A percentile compares a stretch with the other conserved stretches of the same genome.
Evolutionary conservation across 2,888 invertebrate genomes (phyloP).

Genomic region (Clusia tigrina): DNA sequence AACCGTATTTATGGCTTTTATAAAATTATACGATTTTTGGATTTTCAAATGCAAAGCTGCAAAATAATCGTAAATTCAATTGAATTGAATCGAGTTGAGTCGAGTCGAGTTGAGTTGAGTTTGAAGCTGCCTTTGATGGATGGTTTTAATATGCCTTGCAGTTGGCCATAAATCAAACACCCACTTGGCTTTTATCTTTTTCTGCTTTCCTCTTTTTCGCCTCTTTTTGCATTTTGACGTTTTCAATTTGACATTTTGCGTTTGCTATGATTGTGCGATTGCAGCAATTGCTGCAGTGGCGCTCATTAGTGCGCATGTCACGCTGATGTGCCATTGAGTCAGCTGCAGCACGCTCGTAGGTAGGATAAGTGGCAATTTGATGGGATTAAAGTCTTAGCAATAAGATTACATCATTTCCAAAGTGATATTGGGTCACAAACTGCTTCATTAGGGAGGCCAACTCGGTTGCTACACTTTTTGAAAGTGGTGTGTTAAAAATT

Average conservation of each 20-base stretch:
- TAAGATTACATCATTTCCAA: background rate
- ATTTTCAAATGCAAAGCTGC: constrained; percentile 1
- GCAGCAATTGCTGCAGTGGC: background rate
- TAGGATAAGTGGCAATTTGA: constrained; percentile 11
- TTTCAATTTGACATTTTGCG: background rate
- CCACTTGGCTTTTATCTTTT: background rate
- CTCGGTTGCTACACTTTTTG: background rate
- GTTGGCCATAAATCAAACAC: constrained; percentile 5
- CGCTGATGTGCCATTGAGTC: background rate
- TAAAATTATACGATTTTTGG: constrained; percentile 6
- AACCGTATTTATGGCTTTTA: background rate
- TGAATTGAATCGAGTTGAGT: too few relatives aligned
- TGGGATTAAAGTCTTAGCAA: background rate
- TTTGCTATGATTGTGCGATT: background rate
- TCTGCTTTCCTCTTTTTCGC: too few relatives aligned
- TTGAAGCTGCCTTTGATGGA: constrained; percentile 9
- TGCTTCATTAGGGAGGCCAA: background rate
- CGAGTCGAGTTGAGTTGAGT: too few relatives aligned
- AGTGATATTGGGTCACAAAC: background rate
- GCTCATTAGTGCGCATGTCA: constrained; percentile 5
- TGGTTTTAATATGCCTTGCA: background rate
- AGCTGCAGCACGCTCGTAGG: background rate
- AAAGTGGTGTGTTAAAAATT: background rate
- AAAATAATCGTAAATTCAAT: background rate
- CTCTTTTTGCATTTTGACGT: background rate